Evolutionary conservation across 2,113 vertebrate species (phyloP), one percentile per base, ranked within the genome.

Genomic region (Agapornis roseicollis): DNA sequence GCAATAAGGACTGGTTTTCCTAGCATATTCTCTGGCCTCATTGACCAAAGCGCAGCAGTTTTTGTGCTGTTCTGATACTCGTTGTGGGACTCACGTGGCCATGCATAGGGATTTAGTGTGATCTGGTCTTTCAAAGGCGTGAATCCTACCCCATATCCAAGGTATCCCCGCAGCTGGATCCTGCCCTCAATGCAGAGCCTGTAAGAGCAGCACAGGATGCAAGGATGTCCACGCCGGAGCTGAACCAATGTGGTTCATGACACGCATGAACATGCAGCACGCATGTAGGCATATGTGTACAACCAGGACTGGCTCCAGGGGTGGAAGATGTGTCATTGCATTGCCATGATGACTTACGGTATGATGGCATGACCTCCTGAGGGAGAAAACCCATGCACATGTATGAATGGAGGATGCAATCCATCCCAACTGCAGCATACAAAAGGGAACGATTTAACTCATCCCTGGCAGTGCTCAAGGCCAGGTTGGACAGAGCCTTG

Each of bases 221-320:
- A 18, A 49, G n/a, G 27, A 33, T 23, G 31, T 29, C 44, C 3
- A 5, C 1, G 0, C 18, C 1, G 1, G 49, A 52, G 44, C 14
- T n/a, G 25, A 60, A 18, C 29, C 37, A 35, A 39, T 25, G 44
- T 72, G 39, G 39, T 22, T 46, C 23, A 1, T 31, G 33, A 22
- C 0, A 1, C 10, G 25, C 29, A 5, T 3, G 13, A 37, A 20
- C 44, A 52, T 5, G 7, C 16, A 39, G 35, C 2, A 15, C 70
- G 15, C 9, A 1, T 16, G 10, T 64, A 50, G 29, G 7, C 1
- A 2, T 18, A 33, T 1, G 2, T 16, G 7, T 53, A 14, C 7
- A 69, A 35, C 74, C 55, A 15, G 7, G 16, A 39, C 17, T 33
- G 49, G 33, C 61, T 68, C 42, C 33, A 46, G 35, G 23, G 18